Conservation (phyloP, 2,113 vertebrate species). For the rabbit (Oryctolagus cuniculus) region mOryCun1.1 NC_091432.1:50980001-50980500, state of each 20-base stretch:
- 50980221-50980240: neutral
- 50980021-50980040: neutral
- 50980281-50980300: neutral
- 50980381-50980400: neutral
- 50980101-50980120: neutral
- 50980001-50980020: neutral
- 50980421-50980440: neutral
- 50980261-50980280: neutral
- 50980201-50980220: neutral
- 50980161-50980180: too few relatives aligned
- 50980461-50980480: neutral
- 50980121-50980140: neutral
- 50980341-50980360: neutral
- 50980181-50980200: neutral
- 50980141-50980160: neutral
- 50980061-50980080: neutral
- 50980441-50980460: neutral
- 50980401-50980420: neutral
- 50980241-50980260: neutral
- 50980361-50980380: neutral
- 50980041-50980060: neutral
- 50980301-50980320: neutral
- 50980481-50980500: neutral
- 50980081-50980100: neutral
- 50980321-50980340: neutral